Conservation (phyloP, 2,888 invertebrate genomes). For the Drymonia ruficornis region DNA sequence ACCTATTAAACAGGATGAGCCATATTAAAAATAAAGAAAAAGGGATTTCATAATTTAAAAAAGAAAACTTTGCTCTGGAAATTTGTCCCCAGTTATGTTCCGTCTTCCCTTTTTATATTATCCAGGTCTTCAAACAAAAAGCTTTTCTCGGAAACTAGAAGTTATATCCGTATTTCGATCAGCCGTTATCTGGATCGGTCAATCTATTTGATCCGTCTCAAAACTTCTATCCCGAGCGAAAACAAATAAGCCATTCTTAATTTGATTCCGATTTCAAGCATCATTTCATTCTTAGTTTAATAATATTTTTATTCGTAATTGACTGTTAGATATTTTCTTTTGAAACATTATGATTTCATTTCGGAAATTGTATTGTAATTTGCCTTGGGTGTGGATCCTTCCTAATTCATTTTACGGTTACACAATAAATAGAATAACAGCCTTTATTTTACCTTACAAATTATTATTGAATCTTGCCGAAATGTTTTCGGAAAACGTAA, state of each 20-base stretch:
- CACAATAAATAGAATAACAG: no score
- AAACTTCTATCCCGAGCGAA: slow-evolving; percentile 15
- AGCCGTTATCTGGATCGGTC: slow-evolving; percentile 15
- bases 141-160: neutral
- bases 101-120: neutral
- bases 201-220: slow-evolving; percentile 10
- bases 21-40: no score
- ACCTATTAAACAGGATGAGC: no score
- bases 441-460: no score
- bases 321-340: neutral
- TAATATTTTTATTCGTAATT: neutral
- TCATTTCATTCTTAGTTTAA: slow-evolving; percentile 3
- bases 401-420: no score
- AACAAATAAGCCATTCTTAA: slow-evolving; percentile 16
- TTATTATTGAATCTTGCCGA: no score
- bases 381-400: no score
- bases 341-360: neutral
- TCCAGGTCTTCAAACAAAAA: neutral
- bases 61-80: no score
- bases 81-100: no score
- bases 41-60: no score
- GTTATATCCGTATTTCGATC: slow-evolving; percentile 8
- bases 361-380: no score
- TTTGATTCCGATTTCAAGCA: slow-evolving; percentile 11
- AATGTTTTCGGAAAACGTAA: no score